These are phyloP conservation scores for Lysandra bellargus DNA, from an alignment of 2,888 invertebrate species.

Conservation along the genomic window DNA sequence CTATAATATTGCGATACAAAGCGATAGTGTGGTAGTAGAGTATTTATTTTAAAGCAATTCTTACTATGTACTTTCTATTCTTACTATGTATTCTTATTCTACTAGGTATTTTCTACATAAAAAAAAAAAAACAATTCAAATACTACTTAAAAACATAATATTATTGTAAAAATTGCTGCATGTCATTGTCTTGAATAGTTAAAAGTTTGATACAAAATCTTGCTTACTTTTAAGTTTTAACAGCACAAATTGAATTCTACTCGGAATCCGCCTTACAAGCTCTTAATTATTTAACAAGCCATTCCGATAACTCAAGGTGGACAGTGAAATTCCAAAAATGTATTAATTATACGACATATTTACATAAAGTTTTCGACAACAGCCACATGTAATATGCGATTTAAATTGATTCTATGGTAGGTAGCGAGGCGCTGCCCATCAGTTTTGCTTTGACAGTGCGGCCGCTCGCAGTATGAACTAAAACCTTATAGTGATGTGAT, in stretches of 20 bases:
- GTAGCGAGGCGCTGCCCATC: not conserved
- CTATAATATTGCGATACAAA: too few relatives aligned
- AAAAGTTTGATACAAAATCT: too few relatives aligned
- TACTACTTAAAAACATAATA: too few relatives aligned
- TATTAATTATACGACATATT: not conserved
- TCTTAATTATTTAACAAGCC: not conserved
- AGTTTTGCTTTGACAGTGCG: not conserved
- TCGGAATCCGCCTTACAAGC: not conserved
- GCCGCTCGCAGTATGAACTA: not conserved
- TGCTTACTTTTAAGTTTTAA: not conserved
- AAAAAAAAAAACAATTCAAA: too few relatives aligned
- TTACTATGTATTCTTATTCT: too few relatives aligned
- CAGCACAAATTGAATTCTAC: not conserved
- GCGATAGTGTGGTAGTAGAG: too few relatives aligned
- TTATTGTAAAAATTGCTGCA: too few relatives aligned
- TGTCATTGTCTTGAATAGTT: too few relatives aligned
- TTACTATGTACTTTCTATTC: too few relatives aligned
- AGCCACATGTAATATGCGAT: not conserved
- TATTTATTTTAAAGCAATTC: too few relatives aligned
- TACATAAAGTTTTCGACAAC: conserved; percentile 22
- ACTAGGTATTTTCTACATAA: too few relatives aligned
- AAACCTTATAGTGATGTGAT: conserved; percentile 14
- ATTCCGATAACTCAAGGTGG: not conserved
- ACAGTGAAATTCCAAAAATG: not conserved
- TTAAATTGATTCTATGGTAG: conserved; percentile 6